Evolutionary conservation across 2,888 invertebrate genomes (phyloP).

Genomic region (Pyrochroa serraticornis): DNA sequence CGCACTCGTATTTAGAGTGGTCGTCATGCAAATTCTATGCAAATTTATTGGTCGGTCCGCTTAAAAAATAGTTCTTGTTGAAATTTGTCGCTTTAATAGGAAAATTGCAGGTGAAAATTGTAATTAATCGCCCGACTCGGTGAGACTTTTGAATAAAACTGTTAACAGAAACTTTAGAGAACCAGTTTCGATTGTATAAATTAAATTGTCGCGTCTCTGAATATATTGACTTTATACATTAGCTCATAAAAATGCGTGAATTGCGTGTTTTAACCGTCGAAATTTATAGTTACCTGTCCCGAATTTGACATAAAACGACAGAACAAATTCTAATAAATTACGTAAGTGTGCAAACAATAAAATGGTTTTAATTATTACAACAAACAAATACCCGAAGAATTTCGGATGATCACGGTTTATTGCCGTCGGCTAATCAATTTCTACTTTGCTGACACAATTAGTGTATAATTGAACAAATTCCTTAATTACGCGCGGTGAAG

Average conservation of each 20-base stretch:
- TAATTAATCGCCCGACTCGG: conserved; percentile 14
- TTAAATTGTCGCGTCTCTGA: conserved; percentile 23
- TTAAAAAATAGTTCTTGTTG: neutral
- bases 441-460: no score
- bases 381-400: neutral
- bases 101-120: conserved; percentile 23
- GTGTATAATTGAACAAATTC: no score
- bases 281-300: conserved; percentile 22
- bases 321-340: conserved; percentile 21
- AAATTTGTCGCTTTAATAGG: conserved; percentile 9
- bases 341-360: conserved; percentile 18
- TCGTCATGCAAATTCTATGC: no score
- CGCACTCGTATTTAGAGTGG: neutral
- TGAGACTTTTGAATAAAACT: conserved; percentile 21
- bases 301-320: conserved; percentile 21
- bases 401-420: neutral
- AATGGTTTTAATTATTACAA: conserved; percentile 14
- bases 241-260: conserved; percentile 28
- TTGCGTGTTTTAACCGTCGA: conserved; percentile 22
- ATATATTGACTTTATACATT: conserved; percentile 26
- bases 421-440: neutral
- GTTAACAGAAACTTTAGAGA: conserved; percentile 13
- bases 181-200: conserved; percentile 27
- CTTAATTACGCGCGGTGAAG: no score
- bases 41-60: no score